Base-by-base conservation (phyloP, 2,797 vertebrate genomes). In the Chelon labrosus region DNA sequence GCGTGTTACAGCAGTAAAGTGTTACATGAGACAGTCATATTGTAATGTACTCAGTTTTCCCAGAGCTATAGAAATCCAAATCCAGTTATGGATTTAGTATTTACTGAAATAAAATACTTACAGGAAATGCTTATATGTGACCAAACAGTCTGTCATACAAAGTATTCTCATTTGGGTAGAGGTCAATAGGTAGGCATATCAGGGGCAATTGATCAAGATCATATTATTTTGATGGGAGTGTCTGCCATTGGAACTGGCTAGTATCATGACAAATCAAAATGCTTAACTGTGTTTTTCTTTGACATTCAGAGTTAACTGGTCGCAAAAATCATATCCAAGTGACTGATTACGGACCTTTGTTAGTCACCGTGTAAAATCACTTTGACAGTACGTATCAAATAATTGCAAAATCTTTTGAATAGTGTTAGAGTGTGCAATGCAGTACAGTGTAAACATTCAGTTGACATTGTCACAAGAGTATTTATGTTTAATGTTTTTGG, bases 61-160 rank as follows among this genome's bases (percentile, higher is more conserved):
- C 77, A 65, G 67, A 80, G 83, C 84, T 79, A 52, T 62, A 81
- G 91, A 92, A 92, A 93, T 89, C 60, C 67, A 88, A 93, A 89
- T 76, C 93, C 89, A 70, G 50, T 69, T 89, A 94, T 93, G 83
- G 92, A 94, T 93, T 93, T 85, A 70, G 67, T 90, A 85, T 90
- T 94, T 90, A 91, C 87, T 90, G 88, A 93, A 91, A 93, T 88
- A 54, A 83, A 87, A 92, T 62, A 76, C 86, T 88, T 72, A 80
- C 88, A 85, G 87, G 88, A 92, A 90, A 88, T 93, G 89, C 89
- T 79, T 93, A 93, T 89, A 92, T 86, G 77, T 67, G 80, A 84
- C 64, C 51, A 73, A 85, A 84, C 79, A 70, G 44, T 89, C 73
- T 80, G 85, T 92, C 91, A 88, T 88, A 85, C 82, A 65, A 93